These are phyloP conservation scores for Drosophila anomelani DNA, from an alignment of 2,888 invertebrate genomes.

Conservation along the genomic window DNA sequence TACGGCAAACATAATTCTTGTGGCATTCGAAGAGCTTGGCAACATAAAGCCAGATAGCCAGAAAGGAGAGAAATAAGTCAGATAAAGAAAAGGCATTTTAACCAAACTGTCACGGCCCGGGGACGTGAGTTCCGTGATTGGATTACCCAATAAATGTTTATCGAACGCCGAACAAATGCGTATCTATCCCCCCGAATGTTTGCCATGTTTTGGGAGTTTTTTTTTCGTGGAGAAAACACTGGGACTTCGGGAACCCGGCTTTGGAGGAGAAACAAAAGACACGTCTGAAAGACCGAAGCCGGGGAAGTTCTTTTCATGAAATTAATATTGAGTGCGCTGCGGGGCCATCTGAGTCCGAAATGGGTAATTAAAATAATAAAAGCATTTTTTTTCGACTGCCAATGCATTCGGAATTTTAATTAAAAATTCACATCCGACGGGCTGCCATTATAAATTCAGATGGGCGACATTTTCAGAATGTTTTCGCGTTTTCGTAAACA, in stretches of 20 bases:
- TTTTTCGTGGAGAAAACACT: constrained; percentile 65
- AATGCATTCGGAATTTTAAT: constrained; percentile 73
- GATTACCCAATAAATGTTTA: constrained; percentile 81
- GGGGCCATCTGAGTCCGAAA: constrained; percentile 71
- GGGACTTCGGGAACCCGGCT: constrained; percentile 8
- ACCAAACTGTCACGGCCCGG: constrained; percentile 72
- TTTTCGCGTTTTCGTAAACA: constrained; percentile 71
- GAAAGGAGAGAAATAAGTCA: constrained; percentile 27
- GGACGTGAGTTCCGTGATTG: constrained; percentile 79
- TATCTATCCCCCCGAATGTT: constrained; percentile 68
- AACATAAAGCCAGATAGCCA: constrained; percentile 30
- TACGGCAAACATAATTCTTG: constrained; percentile 63
- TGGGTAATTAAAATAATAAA: constrained; percentile 82
- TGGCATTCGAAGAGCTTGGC: constrained; percentile 16
- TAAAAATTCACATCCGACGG: constrained; percentile 64
- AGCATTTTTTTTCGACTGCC: constrained; percentile 64
- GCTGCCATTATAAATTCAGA: constrained; percentile 59
- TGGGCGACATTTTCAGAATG: constrained; percentile 64
- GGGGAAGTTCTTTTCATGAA: constrained; percentile 75
- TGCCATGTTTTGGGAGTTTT: constrained; percentile 63
- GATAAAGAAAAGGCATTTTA: constrained; percentile 64
- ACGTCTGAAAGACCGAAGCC: constrained; percentile 62
- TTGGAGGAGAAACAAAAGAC: constrained; percentile 67
- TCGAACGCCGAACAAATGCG: constrained; percentile 72
- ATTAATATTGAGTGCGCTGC: constrained; percentile 73